phyloP scores from a whole-genome alignment of 2,888 invertebrate genomes.

The Drosophila neotestacea region DNA sequence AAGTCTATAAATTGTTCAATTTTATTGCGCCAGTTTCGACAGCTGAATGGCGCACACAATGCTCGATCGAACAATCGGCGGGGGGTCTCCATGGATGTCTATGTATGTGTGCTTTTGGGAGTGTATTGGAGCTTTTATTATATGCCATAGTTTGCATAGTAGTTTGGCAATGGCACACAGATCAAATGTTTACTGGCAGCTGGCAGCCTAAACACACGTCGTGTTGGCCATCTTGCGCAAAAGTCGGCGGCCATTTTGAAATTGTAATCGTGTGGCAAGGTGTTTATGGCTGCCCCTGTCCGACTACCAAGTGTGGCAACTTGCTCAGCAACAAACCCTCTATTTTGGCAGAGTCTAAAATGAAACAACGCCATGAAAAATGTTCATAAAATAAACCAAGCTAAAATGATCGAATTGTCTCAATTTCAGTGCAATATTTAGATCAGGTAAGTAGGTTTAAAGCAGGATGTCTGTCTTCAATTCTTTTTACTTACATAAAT shows the following conservation, averaged over 20 bases:
- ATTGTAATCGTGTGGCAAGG: constrained; percentile 48
- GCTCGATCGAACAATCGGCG: constrained; percentile 10
- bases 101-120: constrained; percentile 16
- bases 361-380: background rate
- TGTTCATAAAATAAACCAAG: background rate
- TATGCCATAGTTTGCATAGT: constrained; percentile 70
- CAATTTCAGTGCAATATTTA: background rate
- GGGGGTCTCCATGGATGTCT: constrained; percentile 18
- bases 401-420: background rate
- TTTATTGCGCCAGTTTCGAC: constrained; percentile 83
- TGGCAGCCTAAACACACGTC: constrained; percentile 52
- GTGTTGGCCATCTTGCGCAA: constrained; percentile 77
- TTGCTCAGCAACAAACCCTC: constrained; percentile 20
- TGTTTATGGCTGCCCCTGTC: constrained; percentile 43
- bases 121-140: constrained; percentile 44
- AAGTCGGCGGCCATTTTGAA: constrained; percentile 68
- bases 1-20: constrained; percentile 81
- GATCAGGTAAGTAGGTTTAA: background rate
- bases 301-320: constrained; percentile 56
- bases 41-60: constrained; percentile 77
- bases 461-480: background rate
- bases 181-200: constrained; percentile 39
- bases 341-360: background rate
- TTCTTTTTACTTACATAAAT: background rate
- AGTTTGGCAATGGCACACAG: constrained; percentile 76